Conservation (phyloP, 23 tunicate genomes). For the Oikopleura dioica region DNA sequence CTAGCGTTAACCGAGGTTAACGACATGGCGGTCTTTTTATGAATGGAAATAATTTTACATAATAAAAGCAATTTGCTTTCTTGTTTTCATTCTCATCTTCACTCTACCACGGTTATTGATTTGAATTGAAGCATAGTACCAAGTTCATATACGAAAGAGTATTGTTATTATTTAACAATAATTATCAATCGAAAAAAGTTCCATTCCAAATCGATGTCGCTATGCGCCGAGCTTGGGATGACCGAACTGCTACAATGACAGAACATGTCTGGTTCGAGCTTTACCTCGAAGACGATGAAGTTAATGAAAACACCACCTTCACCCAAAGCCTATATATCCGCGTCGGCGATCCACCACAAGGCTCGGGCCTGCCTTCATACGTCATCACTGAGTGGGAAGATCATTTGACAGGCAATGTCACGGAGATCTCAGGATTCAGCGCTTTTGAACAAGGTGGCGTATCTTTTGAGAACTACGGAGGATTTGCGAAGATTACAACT, state of each 20-base stretch:
- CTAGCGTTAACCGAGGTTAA: too few relatives aligned
- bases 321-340: neutral
- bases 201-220: too few relatives aligned
- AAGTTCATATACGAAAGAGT: too few relatives aligned
- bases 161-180: too few relatives aligned
- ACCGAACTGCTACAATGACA: neutral
- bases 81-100: too few relatives aligned
- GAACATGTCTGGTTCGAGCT: neutral
- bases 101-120: too few relatives aligned
- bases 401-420: neutral
- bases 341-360: constrained; percentile 14
- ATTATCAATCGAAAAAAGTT: too few relatives aligned
- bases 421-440: neutral
- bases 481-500: neutral
- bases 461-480: neutral
- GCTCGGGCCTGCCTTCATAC: neutral
- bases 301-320: neutral
- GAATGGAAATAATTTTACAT: too few relatives aligned
- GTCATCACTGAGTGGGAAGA: neutral
- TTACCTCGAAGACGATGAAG: neutral
- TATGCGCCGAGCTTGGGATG: too few relatives aligned
- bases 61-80: too few relatives aligned
- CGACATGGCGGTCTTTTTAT: too few relatives aligned
- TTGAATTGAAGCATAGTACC: too few relatives aligned
- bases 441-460: neutral